Evolutionary conservation across 2,888 invertebrate species (phyloP).

Genomic region (Antheraea assamensis): DNA sequence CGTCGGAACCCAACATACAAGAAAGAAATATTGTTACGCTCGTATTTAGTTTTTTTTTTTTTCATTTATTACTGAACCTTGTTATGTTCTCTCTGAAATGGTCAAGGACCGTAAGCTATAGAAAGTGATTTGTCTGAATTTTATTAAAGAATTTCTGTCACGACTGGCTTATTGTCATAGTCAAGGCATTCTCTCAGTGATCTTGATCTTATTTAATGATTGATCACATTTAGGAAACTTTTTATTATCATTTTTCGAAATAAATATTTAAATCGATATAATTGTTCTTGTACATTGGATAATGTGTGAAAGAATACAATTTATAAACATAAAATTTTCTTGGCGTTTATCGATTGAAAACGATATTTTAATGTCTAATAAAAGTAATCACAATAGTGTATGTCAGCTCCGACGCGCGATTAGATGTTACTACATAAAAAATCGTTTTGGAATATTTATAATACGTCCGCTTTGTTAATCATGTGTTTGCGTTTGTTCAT

Average conservation of each 20-base stretch:
- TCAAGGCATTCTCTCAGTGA: constrained; percentile 51
- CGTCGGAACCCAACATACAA: constrained; percentile 45
- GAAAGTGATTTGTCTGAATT: constrained; percentile 63
- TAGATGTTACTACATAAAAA: too few species aligned
- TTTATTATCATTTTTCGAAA: constrained; percentile 8
- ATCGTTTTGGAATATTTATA: too few species aligned
- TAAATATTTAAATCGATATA: neutral
- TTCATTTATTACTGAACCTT: constrained; percentile 60
- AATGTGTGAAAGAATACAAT: neutral
- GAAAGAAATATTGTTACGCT: constrained; percentile 42
- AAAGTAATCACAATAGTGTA: too few species aligned
- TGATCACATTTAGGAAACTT: constrained; percentile 28
- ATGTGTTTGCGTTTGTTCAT: too few species aligned
- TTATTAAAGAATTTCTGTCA: constrained; percentile 67
- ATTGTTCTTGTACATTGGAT: neutral
- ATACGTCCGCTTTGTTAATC: too few species aligned
- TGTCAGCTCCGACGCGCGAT: too few species aligned
- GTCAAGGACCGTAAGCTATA: constrained; percentile 67
- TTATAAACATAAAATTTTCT: too few species aligned
- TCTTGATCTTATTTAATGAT: constrained; percentile 64
- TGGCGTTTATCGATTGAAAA: too few species aligned
- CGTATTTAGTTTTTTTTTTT: constrained; percentile 44
- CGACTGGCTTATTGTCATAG: constrained; percentile 61
- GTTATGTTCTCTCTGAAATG: constrained; percentile 66
- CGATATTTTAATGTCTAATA: too few species aligned